These are phyloP conservation scores for Pimpla rufipes DNA, from an alignment of 2,888 invertebrate species.

Conservation along the genomic window DNA sequence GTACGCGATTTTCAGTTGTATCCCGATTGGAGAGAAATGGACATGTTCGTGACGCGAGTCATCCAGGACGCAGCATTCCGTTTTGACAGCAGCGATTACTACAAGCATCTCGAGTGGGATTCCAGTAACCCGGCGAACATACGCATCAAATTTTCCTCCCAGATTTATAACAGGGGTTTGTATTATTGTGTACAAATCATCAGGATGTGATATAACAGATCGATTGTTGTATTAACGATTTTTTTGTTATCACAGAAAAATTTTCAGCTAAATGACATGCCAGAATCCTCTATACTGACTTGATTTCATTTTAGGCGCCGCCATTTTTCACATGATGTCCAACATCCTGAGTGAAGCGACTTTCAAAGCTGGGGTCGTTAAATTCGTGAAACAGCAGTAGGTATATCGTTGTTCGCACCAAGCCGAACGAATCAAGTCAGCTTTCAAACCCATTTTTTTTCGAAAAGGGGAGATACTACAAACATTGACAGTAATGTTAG, in stretches of 20 bases:
- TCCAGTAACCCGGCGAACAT: constrained; percentile 63
- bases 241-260: not conserved
- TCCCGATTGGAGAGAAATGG: constrained; percentile 71
- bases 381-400: constrained; percentile 75
- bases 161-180: constrained; percentile 66
- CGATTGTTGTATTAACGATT: too few species aligned
- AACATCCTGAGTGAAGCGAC: constrained; percentile 85
- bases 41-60: constrained; percentile 71
- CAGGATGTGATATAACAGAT: too few species aligned
- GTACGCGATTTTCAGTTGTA: constrained; percentile 49
- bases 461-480: too few species aligned
- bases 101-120: constrained; percentile 66
- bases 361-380: constrained; percentile 84
- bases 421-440: not conserved
- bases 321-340: constrained; percentile 87
- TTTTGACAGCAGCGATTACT: constrained; percentile 53
- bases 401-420: constrained; percentile 69
- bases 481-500: too few species aligned
- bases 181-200: too few species aligned
- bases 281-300: not conserved
- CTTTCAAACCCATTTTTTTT: too few species aligned
- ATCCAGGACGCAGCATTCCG: constrained; percentile 69
- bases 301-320: constrained; percentile 75
- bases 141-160: constrained; percentile 63
- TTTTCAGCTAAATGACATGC: not conserved